Conservation (phyloP, 2,797 vertebrate species). For the Cichlasoma orientale region DNA sequence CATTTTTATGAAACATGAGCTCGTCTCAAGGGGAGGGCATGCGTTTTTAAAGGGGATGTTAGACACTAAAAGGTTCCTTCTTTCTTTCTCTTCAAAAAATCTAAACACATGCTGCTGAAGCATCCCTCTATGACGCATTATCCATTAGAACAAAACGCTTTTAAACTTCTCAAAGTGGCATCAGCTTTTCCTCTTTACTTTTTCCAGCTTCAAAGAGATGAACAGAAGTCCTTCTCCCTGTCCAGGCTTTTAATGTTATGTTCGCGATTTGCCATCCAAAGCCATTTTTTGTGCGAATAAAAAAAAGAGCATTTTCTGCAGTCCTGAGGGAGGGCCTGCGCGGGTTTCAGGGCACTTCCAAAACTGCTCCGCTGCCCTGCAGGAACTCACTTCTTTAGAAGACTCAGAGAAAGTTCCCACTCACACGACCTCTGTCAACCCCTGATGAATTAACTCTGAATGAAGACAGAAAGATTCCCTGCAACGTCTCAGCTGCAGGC, state of each 20-base stretch:
- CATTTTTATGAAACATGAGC: neutral
- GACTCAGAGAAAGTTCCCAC: constrained; percentile 64
- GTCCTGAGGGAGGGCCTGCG: neutral
- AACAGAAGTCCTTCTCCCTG: neutral
- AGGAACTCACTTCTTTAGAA: constrained; percentile 26
- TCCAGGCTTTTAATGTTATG: neutral
- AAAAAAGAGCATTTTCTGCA: neutral
- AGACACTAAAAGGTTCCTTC: neutral
- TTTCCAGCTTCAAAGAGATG: neutral
- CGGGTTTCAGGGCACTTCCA: neutral
- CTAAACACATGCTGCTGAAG: constrained; percentile 2
- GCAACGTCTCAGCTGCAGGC: constrained; percentile 9
- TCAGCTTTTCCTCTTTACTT: neutral
- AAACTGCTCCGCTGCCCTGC: neutral
- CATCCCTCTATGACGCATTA: neutral
- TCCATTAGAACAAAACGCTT: neutral
- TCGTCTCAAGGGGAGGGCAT: neutral
- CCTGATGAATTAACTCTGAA: constrained; percentile 40
- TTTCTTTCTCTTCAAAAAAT: neutral
- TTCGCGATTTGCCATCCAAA: neutral
- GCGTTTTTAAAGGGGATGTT: neutral
- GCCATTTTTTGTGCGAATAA: too few species aligned
- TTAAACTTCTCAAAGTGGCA: neutral
- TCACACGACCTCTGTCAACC: constrained; percentile 68
- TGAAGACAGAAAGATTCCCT: neutral